phyloP scores from a whole-genome alignment of 2,113 vertebrate species.

The Pseudonaja textilis region DNA sequence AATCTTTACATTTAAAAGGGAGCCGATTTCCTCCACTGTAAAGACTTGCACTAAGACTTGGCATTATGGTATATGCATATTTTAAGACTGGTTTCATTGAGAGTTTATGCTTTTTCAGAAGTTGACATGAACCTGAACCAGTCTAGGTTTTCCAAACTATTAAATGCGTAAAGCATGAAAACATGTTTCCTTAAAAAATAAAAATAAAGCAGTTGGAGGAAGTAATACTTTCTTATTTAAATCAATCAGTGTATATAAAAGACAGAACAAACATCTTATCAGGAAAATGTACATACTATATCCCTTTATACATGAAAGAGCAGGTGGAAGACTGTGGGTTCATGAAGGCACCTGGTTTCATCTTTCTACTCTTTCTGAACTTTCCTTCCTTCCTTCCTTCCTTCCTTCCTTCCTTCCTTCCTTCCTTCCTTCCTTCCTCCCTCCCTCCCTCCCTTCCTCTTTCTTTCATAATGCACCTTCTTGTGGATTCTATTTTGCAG shows the following conservation, averaged over 20 bases:
- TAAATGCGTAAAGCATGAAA: background rate
- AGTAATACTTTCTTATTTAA: background rate
- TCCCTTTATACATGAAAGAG: background rate
- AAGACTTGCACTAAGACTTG: background rate
- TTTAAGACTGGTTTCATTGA: background rate
- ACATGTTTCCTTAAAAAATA: background rate
- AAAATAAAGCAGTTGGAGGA: background rate
- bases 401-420: background rate
- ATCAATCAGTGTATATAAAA: background rate
- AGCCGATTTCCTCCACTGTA: background rate
- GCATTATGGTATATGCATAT: background rate
- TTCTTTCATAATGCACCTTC: background rate
- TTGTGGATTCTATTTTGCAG: background rate
- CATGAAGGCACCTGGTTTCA: background rate
- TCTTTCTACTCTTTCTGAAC: background rate
- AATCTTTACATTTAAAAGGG: background rate
- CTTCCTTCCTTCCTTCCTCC: background rate
- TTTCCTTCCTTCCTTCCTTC: no score
- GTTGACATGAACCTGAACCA: background rate
- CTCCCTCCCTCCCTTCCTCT: background rate
- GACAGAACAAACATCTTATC: background rate
- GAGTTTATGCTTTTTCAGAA: background rate
- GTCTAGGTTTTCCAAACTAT: background rate
- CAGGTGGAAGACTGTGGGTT: background rate
- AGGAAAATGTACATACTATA: background rate